Conservation (phyloP, 2,113 vertebrate genomes). For the Scomber scombrus region DNA sequence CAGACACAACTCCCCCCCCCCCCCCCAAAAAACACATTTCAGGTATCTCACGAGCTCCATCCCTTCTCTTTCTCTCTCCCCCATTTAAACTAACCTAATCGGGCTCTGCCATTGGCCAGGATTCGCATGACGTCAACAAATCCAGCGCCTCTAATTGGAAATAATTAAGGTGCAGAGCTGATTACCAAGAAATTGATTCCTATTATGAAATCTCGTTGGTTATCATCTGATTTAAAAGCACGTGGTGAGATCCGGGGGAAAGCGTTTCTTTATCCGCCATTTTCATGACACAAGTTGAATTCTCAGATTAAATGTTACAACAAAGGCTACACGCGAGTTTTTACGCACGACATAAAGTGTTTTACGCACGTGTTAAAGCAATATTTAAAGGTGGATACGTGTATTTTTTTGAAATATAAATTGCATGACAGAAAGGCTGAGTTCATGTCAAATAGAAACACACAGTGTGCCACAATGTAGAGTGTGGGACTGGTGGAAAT, state of each 20-base stretch:
- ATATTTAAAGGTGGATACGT: background rate
- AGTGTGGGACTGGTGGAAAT: background rate
- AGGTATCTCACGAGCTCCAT: background rate
- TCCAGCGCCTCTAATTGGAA: constrained; percentile 46
- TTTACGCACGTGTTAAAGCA: background rate
- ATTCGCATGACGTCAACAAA: constrained; percentile 66
- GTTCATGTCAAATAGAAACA: background rate
- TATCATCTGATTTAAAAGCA: constrained; percentile 28
- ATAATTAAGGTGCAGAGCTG: constrained; percentile 32
- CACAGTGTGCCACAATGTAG: background rate
- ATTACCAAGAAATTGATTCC: constrained; percentile 41
- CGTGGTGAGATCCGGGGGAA: background rate
- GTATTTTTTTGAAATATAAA: background rate
- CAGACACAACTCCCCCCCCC: background rate
- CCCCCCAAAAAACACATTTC: background rate
- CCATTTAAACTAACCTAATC: constrained; percentile 42
- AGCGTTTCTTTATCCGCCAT: constrained; percentile 5
- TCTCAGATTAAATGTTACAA: background rate
- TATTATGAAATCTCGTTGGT: constrained; percentile 23
- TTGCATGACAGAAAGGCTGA: background rate
- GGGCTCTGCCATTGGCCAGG: constrained; percentile 53
- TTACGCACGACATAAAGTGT: constrained; percentile 5
- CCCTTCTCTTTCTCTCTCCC: background rate
- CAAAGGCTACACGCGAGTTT: constrained; percentile 32
- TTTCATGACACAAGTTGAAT: background rate